These are phyloP conservation scores for Dichetophora obliterata DNA, from an alignment of 2,888 invertebrate species.

Conservation along the genomic window DNA sequence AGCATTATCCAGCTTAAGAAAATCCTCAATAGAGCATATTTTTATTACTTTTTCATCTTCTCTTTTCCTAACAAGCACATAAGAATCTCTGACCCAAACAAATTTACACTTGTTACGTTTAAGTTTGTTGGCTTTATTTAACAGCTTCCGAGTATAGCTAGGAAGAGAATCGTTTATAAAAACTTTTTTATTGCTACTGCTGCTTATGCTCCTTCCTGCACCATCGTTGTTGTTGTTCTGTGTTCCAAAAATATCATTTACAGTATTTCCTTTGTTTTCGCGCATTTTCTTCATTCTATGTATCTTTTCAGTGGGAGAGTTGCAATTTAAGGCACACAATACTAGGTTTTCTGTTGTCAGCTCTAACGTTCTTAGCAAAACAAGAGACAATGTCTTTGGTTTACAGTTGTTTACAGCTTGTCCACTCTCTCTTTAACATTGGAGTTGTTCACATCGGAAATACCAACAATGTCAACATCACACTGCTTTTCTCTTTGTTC, in stretches of 20 bases:
- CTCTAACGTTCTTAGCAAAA: no score
- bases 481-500: no score
- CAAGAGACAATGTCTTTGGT: no score
- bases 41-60: constrained; percentile 33
- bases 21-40: constrained; percentile 28
- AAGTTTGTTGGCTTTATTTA: constrained; percentile 36
- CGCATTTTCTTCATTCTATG: constrained; percentile 20
- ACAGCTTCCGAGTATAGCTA: constrained; percentile 1
- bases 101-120: constrained; percentile 25
- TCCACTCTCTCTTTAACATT: no score
- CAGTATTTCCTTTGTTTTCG: no score
- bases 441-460: no score
- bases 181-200: constrained; percentile 10
- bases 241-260: background rate
- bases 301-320: background rate
- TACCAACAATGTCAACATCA: no score
- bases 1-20: background rate
- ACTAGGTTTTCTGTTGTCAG: no score
- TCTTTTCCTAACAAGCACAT: constrained; percentile 26
- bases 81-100: constrained; percentile 33
- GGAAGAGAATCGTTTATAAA: constrained; percentile 22
- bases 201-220: background rate
- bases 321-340: no score
- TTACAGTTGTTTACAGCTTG: no score
- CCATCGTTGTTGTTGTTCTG: constrained; percentile 13